These are phyloP conservation scores for Apotomis turbidana DNA, from an alignment of 2,888 invertebrate genomes.

Conservation along the genomic window DNA sequence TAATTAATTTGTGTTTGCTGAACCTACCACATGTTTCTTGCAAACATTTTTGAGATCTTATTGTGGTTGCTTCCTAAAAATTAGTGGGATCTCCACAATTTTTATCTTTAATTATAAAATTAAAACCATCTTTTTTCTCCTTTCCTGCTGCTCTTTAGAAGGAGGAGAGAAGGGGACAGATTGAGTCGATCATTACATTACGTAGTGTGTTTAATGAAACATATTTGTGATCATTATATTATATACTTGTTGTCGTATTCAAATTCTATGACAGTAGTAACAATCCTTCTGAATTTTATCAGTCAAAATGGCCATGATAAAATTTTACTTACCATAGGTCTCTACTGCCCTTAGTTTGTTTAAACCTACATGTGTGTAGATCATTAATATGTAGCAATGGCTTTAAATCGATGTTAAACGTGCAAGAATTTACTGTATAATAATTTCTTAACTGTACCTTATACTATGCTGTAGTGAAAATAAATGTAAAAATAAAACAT, in stretches of 20 bases:
- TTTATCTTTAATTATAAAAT: slow-evolving; percentile 53
- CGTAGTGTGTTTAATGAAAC: slow-evolving; percentile 58
- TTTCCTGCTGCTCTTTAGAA: slow-evolving; percentile 78
- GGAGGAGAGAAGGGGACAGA: slow-evolving; percentile 80
- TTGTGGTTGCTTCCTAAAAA: not conserved
- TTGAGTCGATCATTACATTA: slow-evolving; percentile 71
- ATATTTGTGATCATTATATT: slow-evolving; percentile 61
- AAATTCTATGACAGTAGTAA: slow-evolving; percentile 72
- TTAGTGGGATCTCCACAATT: slow-evolving; percentile 51
- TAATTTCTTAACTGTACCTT: slow-evolving; percentile 70
- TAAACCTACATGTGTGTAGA: slow-evolving; percentile 65
- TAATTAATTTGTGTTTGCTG: not conserved
- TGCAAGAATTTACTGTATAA: slow-evolving; percentile 68
- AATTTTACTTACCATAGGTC: slow-evolving; percentile 58
- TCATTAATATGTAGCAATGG: slow-evolving; percentile 68
- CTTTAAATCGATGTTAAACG: slow-evolving; percentile 67
- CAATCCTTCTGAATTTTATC: slow-evolving; percentile 54
- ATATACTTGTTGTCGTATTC: slow-evolving; percentile 70
- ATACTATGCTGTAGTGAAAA: slow-evolving; percentile 75
- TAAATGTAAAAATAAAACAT: slow-evolving; percentile 66
- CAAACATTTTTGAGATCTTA: slow-evolving; percentile 9
- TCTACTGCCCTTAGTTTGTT: slow-evolving; percentile 68
- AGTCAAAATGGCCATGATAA: slow-evolving; percentile 78
- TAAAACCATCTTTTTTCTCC: slow-evolving; percentile 66
- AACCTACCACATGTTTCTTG: not conserved